phyloP scores from a whole-genome alignment of 2,113 vertebrate species.

The Spheniscus mendiculus region DNA sequence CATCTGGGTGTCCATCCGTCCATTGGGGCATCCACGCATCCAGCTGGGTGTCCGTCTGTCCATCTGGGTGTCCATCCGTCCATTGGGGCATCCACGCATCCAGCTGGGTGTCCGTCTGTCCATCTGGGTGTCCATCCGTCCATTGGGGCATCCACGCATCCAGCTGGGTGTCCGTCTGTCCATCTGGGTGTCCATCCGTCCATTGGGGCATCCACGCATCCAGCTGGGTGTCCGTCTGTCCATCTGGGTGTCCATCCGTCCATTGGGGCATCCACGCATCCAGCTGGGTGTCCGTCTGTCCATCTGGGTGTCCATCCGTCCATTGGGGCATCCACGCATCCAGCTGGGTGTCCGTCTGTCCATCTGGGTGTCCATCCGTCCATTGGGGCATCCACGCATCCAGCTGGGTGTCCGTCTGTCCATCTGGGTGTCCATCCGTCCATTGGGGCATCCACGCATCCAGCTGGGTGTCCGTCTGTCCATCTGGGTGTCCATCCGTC shows the following conservation, averaged over 20 bases:
- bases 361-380: fast-evolving
- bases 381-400: too few species aligned
- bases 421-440: neutral
- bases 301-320: neutral
- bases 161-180: neutral
- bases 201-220: neutral
- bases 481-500: fast-evolving
- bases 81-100: neutral
- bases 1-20: fast-evolving
- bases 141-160: too few species aligned
- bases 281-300: neutral
- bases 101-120: neutral
- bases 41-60: neutral
- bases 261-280: too few species aligned
- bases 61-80: neutral
- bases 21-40: too few species aligned
- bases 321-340: neutral
- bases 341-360: neutral
- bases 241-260: fast-evolving
- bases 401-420: neutral
- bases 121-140: fast-evolving
- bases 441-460: neutral
- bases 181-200: neutral
- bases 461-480: neutral
- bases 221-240: neutral